Evolutionary conservation across 2,888 invertebrate genomes (phyloP).

Genomic region (Dasypogon diadema): DNA sequence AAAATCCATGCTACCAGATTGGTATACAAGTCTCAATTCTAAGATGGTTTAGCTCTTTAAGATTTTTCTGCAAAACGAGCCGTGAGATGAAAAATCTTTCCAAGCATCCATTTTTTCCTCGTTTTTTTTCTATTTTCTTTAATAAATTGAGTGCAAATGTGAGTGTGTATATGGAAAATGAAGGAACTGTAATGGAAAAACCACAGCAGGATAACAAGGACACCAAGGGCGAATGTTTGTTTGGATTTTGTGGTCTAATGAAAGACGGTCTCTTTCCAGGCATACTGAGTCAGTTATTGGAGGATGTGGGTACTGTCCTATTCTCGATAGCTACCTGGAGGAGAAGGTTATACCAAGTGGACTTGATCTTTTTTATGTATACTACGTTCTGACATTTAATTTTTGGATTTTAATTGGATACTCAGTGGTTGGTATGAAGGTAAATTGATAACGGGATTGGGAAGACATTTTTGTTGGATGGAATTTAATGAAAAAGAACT

Average conservation of each 20-base stretch:
- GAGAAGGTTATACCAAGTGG: conserved; percentile 51
- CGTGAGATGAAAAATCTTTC: conserved; percentile 30
- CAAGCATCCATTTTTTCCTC: not conserved
- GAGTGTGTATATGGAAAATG: not conserved
- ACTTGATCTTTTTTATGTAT: conserved; percentile 50
- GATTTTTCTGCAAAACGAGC: conserved; percentile 6
- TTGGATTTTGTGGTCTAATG: conserved; percentile 49
- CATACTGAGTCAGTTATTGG: not conserved
- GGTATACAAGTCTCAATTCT: not conserved
- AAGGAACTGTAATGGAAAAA: conserved; percentile 44
- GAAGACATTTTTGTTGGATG: not conserved
- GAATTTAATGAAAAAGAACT: not conserved
- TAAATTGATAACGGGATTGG: conserved; percentile 3
- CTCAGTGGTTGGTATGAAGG: conserved; percentile 62
- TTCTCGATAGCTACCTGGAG: conserved; percentile 31
- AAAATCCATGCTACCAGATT: not conserved
- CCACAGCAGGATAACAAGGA: conserved; percentile 51
- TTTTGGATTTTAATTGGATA: conserved; percentile 68
- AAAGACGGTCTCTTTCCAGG: conserved; percentile 25
- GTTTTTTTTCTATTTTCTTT: conserved; percentile 11
- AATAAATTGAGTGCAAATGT: conserved; percentile 18
- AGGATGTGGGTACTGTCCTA: not conserved
- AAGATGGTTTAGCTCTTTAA: conserved; percentile 37
- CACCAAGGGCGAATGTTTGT: conserved; percentile 51
- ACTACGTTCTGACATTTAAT: conserved; percentile 66